Base-by-base conservation (phyloP, 2,888 invertebrate species). In the Synergus itoensis region DNA sequence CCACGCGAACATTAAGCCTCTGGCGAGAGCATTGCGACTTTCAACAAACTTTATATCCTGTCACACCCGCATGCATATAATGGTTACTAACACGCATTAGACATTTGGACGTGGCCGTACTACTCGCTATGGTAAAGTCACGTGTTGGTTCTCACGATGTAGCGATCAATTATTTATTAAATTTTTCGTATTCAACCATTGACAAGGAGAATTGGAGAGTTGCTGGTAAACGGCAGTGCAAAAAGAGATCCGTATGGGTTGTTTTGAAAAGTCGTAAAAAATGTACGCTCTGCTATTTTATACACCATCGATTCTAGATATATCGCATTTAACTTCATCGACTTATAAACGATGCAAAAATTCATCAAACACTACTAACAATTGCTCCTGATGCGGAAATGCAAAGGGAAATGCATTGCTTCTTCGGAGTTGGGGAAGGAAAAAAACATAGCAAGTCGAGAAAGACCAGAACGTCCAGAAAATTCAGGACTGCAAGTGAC, bases 101-200 rank as follows among this genome's bases (percentile, higher is more conserved):
- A 81, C 80, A 80, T 73, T 81, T 80, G 80, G 79, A 81, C 77
- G 64, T 78, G 77, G 63, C 69, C 60, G 76, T 81, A 79, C 9
- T 53, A 77, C 48, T 53, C 63, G 53, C 80, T 78, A 79, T n/a
- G n/a, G n/a, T n/a, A n/a, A 81, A 81, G 80, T 82, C 80, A 77
- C 79, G 77, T 69, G 77, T 77, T 45, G 77, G 67, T 77, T 79
- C 79, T 45, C 65, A 63, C 81, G 77, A 36, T 73, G 21, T 28
- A n/a, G 73, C 73, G n/a, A 73, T 73, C 73, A 73, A 73, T 73
- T 73, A 53, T 73, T 73, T 73, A 73, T 73, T 73, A 53, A 73
- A 73, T n/a, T 73, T 36, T 36, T 53, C 73, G 36, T 53, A 40
- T 36, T 21, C 60, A 60, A 60, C 60, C 60, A 60, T 12, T 73